A percentile compares a stretch with the other conserved stretches of the same genome.
Evolutionary conservation across 2,888 invertebrate species (phyloP).

Genomic region (Epirrita christyi): DNA sequence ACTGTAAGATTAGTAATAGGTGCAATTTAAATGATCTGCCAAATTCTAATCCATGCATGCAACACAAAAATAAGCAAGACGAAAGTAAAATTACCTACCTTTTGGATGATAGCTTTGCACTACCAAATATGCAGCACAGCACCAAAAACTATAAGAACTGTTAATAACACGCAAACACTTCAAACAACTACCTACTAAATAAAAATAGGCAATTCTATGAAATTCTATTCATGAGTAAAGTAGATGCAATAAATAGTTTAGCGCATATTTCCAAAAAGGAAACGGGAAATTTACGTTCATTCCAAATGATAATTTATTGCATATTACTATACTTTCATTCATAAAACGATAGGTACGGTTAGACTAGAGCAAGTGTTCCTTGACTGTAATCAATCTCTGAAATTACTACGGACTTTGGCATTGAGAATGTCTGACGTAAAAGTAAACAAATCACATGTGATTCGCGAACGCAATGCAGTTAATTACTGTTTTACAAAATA

Average conservation of each 20-base stretch:
- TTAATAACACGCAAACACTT: slow-evolving; percentile 18
- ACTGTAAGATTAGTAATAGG: not conserved
- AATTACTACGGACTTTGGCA: slow-evolving; percentile 31
- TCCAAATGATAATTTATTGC: not conserved
- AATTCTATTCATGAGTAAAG: not conserved
- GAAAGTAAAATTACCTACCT: slow-evolving; percentile 19
- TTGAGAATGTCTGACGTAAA: slow-evolving; percentile 32
- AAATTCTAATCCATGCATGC: not conserved
- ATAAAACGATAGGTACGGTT: not conserved
- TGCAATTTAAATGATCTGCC: not conserved
- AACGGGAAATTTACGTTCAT: no score
- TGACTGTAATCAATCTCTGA: not conserved
- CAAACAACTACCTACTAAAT: slow-evolving; percentile 12
- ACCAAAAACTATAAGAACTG: slow-evolving; percentile 15
- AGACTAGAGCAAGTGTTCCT: not conserved
- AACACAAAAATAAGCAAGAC: not conserved
- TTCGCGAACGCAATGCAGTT: slow-evolving; percentile 13
- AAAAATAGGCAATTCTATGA: slow-evolving; percentile 18
- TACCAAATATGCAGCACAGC: slow-evolving; percentile 2
- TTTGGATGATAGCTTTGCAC: not conserved
- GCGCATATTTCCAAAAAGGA: no score
- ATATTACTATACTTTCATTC: slow-evolving; percentile 1
- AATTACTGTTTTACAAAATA: slow-evolving; percentile 8
- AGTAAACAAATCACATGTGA: slow-evolving; percentile 41
- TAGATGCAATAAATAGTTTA: not conserved